These are phyloP conservation scores for Caenorhabditis plicata DNA, from an alignment of 2,888 invertebrate genomes.

Conservation along the genomic window DNA sequence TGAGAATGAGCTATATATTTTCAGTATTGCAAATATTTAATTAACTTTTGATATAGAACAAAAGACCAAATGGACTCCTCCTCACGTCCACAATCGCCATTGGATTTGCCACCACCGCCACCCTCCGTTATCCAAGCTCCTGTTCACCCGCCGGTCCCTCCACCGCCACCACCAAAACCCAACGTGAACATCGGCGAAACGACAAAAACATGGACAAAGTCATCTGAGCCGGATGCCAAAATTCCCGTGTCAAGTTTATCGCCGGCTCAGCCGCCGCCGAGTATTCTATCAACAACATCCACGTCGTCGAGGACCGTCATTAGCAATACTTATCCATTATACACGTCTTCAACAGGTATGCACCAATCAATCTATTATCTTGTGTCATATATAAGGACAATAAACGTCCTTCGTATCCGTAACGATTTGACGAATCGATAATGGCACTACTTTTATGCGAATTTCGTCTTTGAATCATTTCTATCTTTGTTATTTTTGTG, in stretches of 20 bases:
- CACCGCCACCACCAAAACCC: slow-evolving; percentile 23
- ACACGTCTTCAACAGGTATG: neutral
- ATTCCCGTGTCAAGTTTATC: slow-evolving; percentile 14
- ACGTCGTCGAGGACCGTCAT: neutral
- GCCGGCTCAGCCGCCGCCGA: slow-evolving; percentile 25
- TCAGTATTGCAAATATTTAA: too few relatives aligned
- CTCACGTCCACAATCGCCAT: slow-evolving; percentile 37
- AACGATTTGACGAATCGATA: too few relatives aligned
- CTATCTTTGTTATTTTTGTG: too few relatives aligned
- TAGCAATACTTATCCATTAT: neutral
- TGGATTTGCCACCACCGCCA: slow-evolving; percentile 43
- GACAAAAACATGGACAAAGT: slow-evolving; percentile 13
- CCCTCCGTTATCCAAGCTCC: slow-evolving; percentile 20
- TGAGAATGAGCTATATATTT: too few relatives aligned
- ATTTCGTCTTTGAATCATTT: too few relatives aligned
- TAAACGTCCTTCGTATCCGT: too few relatives aligned
- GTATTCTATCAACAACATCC: slow-evolving; percentile 8
- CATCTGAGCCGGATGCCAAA: slow-evolving; percentile 8
- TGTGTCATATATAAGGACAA: too few relatives aligned
- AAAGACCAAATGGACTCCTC: slow-evolving; percentile 30
- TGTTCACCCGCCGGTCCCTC: slow-evolving; percentile 28
- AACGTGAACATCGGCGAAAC: slow-evolving; percentile 23
- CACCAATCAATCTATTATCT: too few relatives aligned
- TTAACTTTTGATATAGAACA: slow-evolving; percentile 30
- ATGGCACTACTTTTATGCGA: too few relatives aligned